Evolutionary conservation across 2,888 invertebrate species (phyloP).

Genomic region (Drosophila kambysellisi): DNA sequence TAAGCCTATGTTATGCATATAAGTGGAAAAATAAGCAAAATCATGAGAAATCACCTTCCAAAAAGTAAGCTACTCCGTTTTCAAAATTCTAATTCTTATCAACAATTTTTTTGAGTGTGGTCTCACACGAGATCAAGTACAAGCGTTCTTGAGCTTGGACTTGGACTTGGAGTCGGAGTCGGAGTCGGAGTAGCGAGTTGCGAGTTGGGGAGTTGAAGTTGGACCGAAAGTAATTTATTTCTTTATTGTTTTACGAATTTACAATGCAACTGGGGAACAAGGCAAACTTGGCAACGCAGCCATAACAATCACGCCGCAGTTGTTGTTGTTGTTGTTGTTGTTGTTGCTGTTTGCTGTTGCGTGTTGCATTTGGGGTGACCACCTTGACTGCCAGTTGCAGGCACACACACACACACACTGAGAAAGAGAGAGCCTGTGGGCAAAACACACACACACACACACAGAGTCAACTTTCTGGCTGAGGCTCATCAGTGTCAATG

Average conservation of each 20-base stretch:
- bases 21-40: neutral
- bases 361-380: slow-evolving; percentile 79
- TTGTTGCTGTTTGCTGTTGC: slow-evolving; percentile 62
- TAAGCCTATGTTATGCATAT: too few relatives aligned
- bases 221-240: slow-evolving; percentile 85
- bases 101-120: slow-evolving; percentile 1
- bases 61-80: neutral
- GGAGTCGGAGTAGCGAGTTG: slow-evolving; percentile 10
- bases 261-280: slow-evolving; percentile 80
- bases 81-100: neutral
- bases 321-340: slow-evolving; percentile 44
- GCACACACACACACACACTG: slow-evolving; percentile 6
- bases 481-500: slow-evolving; percentile 82
- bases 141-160: slow-evolving; percentile 76
- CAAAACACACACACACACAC: slow-evolving; percentile 30
- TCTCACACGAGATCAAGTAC: slow-evolving; percentile 65
- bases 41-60: rapidly evolving
- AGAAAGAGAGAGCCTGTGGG: slow-evolving; percentile 56
- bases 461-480: slow-evolving; percentile 31
- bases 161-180: slow-evolving; percentile 28
- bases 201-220: slow-evolving; percentile 34
- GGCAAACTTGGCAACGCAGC: slow-evolving; percentile 72
- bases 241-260: slow-evolving; percentile 85
- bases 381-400: slow-evolving; percentile 70
- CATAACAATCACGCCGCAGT: slow-evolving; percentile 78